Evolutionary conservation across 2,888 invertebrate genomes (phyloP), one percentile per base, ranked within the genome.

Genomic region (Perizoma flavofasciatum): DNA sequence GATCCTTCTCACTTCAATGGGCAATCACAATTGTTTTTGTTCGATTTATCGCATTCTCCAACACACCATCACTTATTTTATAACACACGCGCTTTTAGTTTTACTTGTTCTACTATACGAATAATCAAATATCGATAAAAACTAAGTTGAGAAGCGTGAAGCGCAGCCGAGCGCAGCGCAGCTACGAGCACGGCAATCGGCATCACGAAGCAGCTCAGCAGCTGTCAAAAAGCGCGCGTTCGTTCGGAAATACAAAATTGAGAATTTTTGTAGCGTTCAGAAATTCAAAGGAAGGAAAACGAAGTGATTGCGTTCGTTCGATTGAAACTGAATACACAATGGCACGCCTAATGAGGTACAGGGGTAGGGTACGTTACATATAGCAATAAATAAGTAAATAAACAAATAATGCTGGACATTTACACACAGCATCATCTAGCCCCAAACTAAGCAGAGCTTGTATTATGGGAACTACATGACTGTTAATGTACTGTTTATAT

Each of bases 41-140:
- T 69, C 68, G 62, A 66, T 68, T 67, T 71, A 78, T 69, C 71
- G 73, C 59, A 62, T 79, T 71, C 67, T 79, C 85, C 83, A 81
- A 74, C 82, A 88, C 85, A 71, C 74, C 63, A 70, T 70, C 81
- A 83, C 80, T 70, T 70, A 68, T 32, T 40, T 49, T 49, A 8
- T 22, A 11, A 70, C 68, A 68, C 79, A 83, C 79, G 70, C 57
- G 63, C 68, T 66, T 61, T 64, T 4, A 43, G 59, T 66, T 22
- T 22, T 22, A 11, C 55, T 58, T 55, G 43, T 43, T 55, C 50
- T 50, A 41, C 37, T 41, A 41, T 50, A 55, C 5, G 43, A 59
- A 43, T 48, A 10, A 32, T 35, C n/a, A 45, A 50, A 33, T 32
- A 48, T 4, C 1, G n/a, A 37, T 54, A 5, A 46, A 44, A 37